These are phyloP conservation scores for Triplophysa rosa DNA, from an alignment of 2,113 vertebrate genomes.

Conservation along the genomic window DNA sequence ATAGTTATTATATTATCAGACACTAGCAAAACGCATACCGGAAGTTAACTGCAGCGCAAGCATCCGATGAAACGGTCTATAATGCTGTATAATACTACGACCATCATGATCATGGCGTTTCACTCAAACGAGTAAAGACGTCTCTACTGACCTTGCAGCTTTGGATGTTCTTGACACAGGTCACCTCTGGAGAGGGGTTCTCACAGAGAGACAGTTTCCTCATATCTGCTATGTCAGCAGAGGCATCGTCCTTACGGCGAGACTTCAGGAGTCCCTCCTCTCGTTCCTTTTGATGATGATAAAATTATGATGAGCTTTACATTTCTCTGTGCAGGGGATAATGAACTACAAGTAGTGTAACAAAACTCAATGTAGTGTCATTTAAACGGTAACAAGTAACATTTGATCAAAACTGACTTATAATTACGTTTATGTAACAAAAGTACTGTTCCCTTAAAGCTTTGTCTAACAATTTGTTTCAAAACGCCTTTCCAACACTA, in stretches of 20 bases:
- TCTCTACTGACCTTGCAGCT: constrained; percentile 64
- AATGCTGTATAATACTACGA: too few species aligned
- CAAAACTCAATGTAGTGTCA: too few species aligned
- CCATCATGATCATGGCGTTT: too few species aligned
- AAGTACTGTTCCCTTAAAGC: too few species aligned
- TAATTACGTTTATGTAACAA: too few species aligned
- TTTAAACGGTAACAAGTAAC: too few species aligned
- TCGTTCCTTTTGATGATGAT: constrained; percentile 74
- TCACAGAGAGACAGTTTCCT: constrained; percentile 78
- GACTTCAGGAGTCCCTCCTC: constrained; percentile 75
- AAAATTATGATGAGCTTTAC: not conserved
- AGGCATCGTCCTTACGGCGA: constrained; percentile 53
- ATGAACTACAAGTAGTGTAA: not conserved
- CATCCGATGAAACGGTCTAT: too few species aligned
- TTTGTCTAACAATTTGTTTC: not conserved
- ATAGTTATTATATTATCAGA: too few species aligned
- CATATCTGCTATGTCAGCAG: constrained; percentile 64
- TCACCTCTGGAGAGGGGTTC: constrained; percentile 59
- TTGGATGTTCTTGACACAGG: constrained; percentile 66
- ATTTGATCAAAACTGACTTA: too few species aligned
- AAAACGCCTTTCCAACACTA: not conserved
- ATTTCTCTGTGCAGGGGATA: not conserved
- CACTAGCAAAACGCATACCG: too few species aligned
- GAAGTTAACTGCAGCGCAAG: too few species aligned
- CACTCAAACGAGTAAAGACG: not conserved